A percentile compares a stretch with the other conserved stretches of the same genome.
Conservation (phyloP, 2,797 vertebrate species). For the Orientallactaga sibirica region DNA sequence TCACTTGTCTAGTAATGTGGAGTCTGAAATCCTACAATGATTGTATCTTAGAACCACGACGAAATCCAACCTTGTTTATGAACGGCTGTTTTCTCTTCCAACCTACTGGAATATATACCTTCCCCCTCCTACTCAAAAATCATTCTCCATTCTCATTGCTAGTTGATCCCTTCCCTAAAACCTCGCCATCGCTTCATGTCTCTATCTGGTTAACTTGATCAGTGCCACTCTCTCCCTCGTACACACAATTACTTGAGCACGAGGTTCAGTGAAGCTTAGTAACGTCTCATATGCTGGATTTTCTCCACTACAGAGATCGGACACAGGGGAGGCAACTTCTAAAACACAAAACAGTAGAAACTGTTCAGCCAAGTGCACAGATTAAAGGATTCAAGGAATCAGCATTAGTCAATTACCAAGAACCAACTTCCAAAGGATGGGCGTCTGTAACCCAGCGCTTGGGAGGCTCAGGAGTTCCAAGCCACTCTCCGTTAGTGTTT, state of each 20-base stretch:
- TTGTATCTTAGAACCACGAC: neutral
- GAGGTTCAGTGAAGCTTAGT: neutral
- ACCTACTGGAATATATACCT: neutral
- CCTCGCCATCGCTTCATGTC: neutral
- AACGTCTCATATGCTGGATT: neutral
- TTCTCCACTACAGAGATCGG: neutral
- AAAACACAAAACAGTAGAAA: neutral
- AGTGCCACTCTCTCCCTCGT: neutral
- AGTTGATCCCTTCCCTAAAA: neutral
- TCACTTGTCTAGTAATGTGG: neutral
- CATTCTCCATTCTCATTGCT: neutral
- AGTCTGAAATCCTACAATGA: neutral
- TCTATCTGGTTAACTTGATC: neutral
- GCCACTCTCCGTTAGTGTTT: neutral
- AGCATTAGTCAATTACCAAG: neutral
- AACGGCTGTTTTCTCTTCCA: neutral
- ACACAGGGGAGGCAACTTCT: rapidly evolving
- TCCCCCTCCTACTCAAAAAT: neutral
- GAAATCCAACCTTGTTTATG: neutral
- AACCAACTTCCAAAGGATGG: neutral
- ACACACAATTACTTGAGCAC: neutral
- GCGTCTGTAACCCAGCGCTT: neutral
- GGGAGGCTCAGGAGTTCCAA: neutral
- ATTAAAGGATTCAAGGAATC: neutral
- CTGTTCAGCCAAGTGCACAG: neutral